Evolutionary conservation across 2,113 vertebrate species (phyloP).

Genomic region (Nipponia nippon): DNA sequence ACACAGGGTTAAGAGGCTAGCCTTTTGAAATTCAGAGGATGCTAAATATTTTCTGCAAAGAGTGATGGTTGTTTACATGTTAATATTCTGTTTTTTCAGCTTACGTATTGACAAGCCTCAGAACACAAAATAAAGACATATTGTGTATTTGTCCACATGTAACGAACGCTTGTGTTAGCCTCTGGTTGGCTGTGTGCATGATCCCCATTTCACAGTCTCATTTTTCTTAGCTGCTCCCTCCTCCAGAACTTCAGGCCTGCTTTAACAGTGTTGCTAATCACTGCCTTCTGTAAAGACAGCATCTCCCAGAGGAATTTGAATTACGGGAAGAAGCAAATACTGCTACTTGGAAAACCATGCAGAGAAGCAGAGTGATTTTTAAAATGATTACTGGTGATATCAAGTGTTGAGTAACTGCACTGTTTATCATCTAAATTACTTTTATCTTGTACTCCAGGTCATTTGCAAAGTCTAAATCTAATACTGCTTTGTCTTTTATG

Average conservation of each 20-base stretch:
- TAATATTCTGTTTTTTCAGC: background rate
- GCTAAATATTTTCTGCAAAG: background rate
- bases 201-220: background rate
- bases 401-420: background rate
- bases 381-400: slow-evolving; percentile 17
- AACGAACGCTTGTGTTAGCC: background rate
- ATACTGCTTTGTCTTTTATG: background rate
- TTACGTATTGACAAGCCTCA: background rate
- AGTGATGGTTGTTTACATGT: background rate
- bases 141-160: background rate
- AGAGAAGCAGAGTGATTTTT: background rate
- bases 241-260: background rate
- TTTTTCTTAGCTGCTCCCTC: background rate
- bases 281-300: background rate
- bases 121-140: background rate
- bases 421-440: slow-evolving; percentile 21
- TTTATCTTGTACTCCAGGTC: background rate
- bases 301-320: background rate
- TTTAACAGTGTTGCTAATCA: background rate
- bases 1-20: background rate
- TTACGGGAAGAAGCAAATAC: background rate
- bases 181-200: background rate
- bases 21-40: background rate
- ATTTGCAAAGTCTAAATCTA: slow-evolving; percentile 9
- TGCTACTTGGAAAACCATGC: background rate